phyloP scores from a whole-genome alignment of 2,113 vertebrate genomes.

The Passer montanus region DNA sequence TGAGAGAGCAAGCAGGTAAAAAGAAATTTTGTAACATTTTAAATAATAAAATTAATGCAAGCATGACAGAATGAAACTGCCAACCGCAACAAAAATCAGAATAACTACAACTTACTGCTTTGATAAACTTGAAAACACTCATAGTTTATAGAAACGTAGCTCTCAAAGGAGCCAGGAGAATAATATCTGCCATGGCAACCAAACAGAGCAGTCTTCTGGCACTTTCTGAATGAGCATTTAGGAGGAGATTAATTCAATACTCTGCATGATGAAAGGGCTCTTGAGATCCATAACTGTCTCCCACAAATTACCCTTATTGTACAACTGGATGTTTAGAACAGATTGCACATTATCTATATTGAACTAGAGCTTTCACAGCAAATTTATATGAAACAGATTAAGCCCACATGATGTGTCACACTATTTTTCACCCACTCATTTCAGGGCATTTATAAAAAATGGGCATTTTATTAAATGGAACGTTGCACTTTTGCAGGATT shows the following conservation, averaged over 20 bases:
- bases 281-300: constrained; percentile 68
- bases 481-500: not conserved
- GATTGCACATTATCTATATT: constrained; percentile 43
- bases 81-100: not conserved
- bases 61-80: not conserved
- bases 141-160: constrained; percentile 38
- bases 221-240: constrained; percentile 53
- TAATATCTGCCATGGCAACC: constrained; percentile 62
- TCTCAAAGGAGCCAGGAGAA: constrained; percentile 43
- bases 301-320: constrained; percentile 68
- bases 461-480: constrained; percentile 33
- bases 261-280: constrained; percentile 46
- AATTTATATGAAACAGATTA: constrained; percentile 30
- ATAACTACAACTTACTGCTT: not conserved
- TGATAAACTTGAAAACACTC: constrained; percentile 48
- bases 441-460: not conserved
- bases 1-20: not conserved
- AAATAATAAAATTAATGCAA: not conserved
- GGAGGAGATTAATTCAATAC: constrained; percentile 63
- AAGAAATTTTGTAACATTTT: not conserved
- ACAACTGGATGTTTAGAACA: constrained; percentile 54
- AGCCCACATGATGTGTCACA: constrained; percentile 24
- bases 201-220: constrained; percentile 46
- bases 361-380: constrained; percentile 29
- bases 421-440: constrained; percentile 17